A percentile compares a stretch with the other conserved stretches of the same genome.
These are phyloP conservation scores for Limnodromus scolopaceus DNA, from an alignment of 2,797 vertebrate species.

Conservation along the genomic window DNA sequence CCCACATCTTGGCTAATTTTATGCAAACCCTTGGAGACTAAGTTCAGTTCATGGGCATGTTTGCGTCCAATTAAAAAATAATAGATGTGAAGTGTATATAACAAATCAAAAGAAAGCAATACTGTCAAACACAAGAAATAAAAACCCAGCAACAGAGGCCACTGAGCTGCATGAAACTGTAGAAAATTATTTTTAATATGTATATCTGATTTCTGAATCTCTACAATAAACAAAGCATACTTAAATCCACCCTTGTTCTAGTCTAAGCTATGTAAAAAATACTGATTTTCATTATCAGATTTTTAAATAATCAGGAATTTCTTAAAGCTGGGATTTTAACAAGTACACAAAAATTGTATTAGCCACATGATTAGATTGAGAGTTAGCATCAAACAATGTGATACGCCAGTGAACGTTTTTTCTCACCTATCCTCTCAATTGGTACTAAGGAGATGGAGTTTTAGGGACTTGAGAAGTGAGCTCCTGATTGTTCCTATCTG, in stretches of 20 bases:
- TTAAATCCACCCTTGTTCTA: background rate
- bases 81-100: constrained; percentile 25
- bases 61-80: constrained; percentile 50
- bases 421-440: background rate
- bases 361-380: background rate
- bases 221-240: background rate
- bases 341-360: background rate
- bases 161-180: background rate
- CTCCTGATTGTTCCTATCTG: background rate
- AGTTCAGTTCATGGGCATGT: background rate
- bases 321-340: background rate
- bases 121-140: constrained; percentile 14
- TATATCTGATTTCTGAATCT: background rate
- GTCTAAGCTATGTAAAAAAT: background rate
- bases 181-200: background rate
- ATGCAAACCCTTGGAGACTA: background rate
- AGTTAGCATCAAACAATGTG: background rate
- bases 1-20: background rate
- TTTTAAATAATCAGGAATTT: background rate
- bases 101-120: constrained; percentile 27
- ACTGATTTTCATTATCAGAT: background rate
- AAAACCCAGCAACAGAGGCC: background rate
- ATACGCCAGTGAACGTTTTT: background rate
- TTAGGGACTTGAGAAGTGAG: background rate
- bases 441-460: background rate